A percentile compares a stretch with the other conserved stretches of the same genome.
phyloP scores from a whole-genome alignment of 2,888 invertebrate genomes.

The Drosophila siamana region DNA sequence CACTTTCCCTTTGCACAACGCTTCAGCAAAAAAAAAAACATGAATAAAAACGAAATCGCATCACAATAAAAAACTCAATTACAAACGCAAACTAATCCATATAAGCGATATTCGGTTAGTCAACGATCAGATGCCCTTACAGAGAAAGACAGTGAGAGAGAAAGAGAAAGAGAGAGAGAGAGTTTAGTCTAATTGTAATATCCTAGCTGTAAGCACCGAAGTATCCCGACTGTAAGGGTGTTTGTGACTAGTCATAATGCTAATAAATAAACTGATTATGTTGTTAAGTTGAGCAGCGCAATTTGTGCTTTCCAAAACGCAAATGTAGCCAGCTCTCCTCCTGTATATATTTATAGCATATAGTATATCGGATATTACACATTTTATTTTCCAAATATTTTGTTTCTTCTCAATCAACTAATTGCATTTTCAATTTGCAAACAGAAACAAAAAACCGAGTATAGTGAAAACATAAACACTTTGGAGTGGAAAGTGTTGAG shows the following conservation, averaged over 20 bases:
- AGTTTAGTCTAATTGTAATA: neutral
- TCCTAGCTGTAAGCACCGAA: neutral
- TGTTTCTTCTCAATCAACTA: constrained; percentile 42
- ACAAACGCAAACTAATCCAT: constrained; percentile 13
- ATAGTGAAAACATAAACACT: constrained; percentile 4
- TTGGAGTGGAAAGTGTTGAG: neutral
- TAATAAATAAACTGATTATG: constrained; percentile 44
- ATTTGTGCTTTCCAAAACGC: constrained; percentile 18
- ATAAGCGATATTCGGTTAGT: constrained; percentile 4
- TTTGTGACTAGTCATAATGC: constrained; percentile 23
- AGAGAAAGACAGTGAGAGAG: neutral
- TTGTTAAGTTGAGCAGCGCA: constrained; percentile 43
- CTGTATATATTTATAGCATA: constrained; percentile 25
- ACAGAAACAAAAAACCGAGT: constrained; percentile 1
- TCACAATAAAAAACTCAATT: constrained; percentile 8
- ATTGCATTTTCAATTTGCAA: constrained; percentile 43
- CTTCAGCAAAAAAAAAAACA: constrained; percentile 12
- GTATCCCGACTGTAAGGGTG: neutral
- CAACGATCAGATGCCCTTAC: neutral
- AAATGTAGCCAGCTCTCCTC: constrained; percentile 15
- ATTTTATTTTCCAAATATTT: constrained; percentile 34
- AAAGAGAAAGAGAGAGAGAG: neutral
- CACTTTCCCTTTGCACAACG: constrained; percentile 41
- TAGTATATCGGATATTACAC: constrained; percentile 26
- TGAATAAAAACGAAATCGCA: constrained; percentile 6